Percentiles rank a stretch among this genome's conserved stretches.
Conservation (phyloP, 2,797 vertebrate species). For the Spinus olivaceus region DNA sequence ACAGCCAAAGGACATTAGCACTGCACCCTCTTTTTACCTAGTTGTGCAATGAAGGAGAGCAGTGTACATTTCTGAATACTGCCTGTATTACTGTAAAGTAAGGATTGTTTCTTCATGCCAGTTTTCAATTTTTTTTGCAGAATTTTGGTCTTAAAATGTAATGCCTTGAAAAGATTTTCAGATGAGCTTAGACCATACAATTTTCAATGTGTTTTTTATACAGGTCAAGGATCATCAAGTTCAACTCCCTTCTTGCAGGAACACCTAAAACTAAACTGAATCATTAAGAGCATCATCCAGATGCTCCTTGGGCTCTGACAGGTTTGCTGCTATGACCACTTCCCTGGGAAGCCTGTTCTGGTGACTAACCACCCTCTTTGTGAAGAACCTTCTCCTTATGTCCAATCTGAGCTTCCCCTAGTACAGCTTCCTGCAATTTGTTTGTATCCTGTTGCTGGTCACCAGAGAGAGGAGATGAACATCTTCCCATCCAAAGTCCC, state of each 20-base stretch:
- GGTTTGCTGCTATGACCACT: neutral
- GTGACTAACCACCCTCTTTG: neutral
- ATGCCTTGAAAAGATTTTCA: neutral
- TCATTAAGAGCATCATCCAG: neutral
- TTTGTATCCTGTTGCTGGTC: neutral
- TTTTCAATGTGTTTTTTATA: neutral
- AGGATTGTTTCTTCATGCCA: neutral
- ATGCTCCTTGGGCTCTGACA: neutral
- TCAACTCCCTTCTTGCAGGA: neutral
- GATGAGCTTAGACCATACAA: neutral
- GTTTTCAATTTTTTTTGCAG: neutral
- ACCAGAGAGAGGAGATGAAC: neutral
- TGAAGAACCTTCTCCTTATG: neutral
- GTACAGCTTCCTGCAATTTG: neutral
- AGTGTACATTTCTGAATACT: neutral
- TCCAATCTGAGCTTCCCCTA: neutral
- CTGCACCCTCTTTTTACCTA: neutral
- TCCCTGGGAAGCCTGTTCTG: neutral
- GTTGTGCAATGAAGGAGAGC: neutral
- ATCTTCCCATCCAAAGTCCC: neutral
- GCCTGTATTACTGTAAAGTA: neutral
- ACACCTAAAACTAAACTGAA: neutral
- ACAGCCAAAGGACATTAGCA: neutral
- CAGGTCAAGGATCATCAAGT: accelerated
- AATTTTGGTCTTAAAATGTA: neutral